Base-by-base conservation (phyloP, 2,888 invertebrate genomes). In the Papilio elwesi region DNA sequence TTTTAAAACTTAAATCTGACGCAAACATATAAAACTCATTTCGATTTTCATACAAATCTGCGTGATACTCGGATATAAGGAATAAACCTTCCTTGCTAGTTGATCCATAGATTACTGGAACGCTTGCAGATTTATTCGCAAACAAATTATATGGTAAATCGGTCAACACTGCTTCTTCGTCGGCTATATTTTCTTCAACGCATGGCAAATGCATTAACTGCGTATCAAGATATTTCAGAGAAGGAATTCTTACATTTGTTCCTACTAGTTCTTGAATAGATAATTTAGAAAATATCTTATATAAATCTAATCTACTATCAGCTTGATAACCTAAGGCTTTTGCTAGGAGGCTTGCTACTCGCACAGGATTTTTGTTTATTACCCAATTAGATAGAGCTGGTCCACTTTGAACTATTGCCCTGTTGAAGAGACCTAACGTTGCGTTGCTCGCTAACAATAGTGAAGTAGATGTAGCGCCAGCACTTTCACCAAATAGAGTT, bases 401-500 rank as follows among this genome's bases (percentile, higher is more conserved):
- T 5, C 93, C 93, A 75, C 92, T 92, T 75, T 92, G 92, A 9
- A 90, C 74, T 36, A 93, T 92, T 0, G 85, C 91, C 83, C 81
- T 89, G 7, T 90, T 82, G 74, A 91, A 92, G 11, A 93, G 77
- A 4, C 90, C 91, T 62, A 84, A 76, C 6, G 91, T 86, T 8
- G 81, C 78, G 38, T 88, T 78, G 78, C 89, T 92, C 7, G 87
- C 85, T 71, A 90, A 38, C 13, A 92, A 76, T 26, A 91, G 71
- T 0, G 92, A 87, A 3, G 80, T 76, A 0, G 92, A 92, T 0
- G 87, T 83, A 0, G 83, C 92, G 15, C 93, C 93, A 67, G 93
- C 93, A 68, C 93, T 93, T 81, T 91, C 90, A 11, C 93, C 93
- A 76, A 93, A 93, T 5, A 92, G 13, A 0, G 93, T 92, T 1